Base-by-base conservation (phyloP, 53 echinoderm and acorn worm species). In the Mesocentrotus franciscanus region DNA sequence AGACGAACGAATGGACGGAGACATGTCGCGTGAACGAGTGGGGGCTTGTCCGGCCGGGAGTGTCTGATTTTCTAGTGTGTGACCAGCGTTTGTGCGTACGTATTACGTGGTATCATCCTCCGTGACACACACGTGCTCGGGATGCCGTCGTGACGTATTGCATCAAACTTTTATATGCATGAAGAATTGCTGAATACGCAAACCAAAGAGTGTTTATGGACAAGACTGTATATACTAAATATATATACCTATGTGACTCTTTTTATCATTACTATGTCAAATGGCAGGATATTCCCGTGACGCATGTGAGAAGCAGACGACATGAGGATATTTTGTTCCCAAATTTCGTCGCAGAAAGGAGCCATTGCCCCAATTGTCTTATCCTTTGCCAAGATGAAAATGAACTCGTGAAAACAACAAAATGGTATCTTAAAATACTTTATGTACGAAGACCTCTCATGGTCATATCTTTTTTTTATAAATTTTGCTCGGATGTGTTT, bases 151-250 rank as follows among this genome's bases (percentile, higher is more conserved):
- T 91, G 42, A 68, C 91, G 68, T 91, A 64, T 91, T 91, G 66
- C 91, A 91, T 36, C 92, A 74, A 92, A 92, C 56, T 83, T 78
- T 85, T 56, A 62, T 94, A 94, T 94, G 95, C 95, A 94, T 94
- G 95, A 91, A 91, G 91, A 94, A 94, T 85, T 94, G 87, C 87
- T 94, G 95, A 94, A 85, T 64, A 94, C 95, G 95, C 95, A 94
- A 94, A 94, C 95, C 95, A 94, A 94, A 94, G 95, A 94, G 87
- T 81, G 94, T 85, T 85, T 71, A 93, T 68, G 95, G 95, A 85
- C 85, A 66, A 85, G 85, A 85, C 95, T 94, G 95, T 94, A 94
- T 85, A 94, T 94, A 94, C 87, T 94, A 94, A 78, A 94, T 85
- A 94, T 94, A 94, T 94, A 94, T 85, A 85, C 85, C 17, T 85